phyloP scores from a whole-genome alignment of 1,140 invertebrate species.

The Apis cerana region DNA sequence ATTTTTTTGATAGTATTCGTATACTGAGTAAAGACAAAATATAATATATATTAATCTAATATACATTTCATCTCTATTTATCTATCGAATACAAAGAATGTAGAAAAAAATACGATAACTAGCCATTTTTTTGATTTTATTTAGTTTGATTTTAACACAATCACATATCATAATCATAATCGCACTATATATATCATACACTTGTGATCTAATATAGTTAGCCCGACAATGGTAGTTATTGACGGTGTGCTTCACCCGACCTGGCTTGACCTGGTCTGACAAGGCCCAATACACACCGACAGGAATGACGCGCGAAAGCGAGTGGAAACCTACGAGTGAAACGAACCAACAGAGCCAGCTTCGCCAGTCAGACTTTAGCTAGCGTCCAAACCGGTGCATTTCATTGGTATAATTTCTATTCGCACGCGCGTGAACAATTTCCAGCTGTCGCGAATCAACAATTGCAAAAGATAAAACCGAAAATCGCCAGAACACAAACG shows the following conservation, averaged over 20 bases:
- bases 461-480: too few species aligned
- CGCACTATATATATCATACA: too few species aligned
- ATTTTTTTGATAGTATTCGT: too few species aligned
- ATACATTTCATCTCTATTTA: too few species aligned
- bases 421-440: background rate
- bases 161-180: too few species aligned
- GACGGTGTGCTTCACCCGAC: fast-evolving
- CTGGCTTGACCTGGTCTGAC: background rate
- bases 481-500: too few species aligned
- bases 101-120: too few species aligned
- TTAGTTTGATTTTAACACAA: too few species aligned
- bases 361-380: constrained; percentile 42
- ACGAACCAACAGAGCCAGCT: constrained; percentile 23
- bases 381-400: constrained; percentile 34
- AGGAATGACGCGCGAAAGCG: constrained; percentile 17
- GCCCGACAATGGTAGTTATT: background rate
- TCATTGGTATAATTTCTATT: background rate
- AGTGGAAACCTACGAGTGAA: constrained; percentile 17
- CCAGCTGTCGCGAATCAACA: background rate
- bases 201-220: background rate
- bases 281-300: background rate
- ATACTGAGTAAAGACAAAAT: too few species aligned
- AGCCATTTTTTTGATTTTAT: too few species aligned
- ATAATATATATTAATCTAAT: too few species aligned
- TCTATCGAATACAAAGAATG: too few species aligned